These are phyloP conservation scores for Phyllotreta cruciferae DNA, from an alignment of 2,888 invertebrate genomes.

Conservation along the genomic window DNA sequence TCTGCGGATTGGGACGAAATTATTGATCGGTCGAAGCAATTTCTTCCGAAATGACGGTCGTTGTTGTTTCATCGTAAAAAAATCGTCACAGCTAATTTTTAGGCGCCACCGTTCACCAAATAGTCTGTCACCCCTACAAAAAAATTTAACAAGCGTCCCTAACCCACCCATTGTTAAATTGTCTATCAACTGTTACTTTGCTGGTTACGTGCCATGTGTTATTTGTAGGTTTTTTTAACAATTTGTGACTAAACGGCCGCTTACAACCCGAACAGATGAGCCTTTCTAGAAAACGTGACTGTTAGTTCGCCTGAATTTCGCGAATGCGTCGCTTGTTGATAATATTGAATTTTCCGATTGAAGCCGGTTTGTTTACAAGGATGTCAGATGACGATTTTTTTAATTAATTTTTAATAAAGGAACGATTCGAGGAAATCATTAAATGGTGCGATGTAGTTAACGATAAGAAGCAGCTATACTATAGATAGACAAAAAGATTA, in stretches of 20 bases:
- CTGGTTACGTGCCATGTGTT: slow-evolving; percentile 16
- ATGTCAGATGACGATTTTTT: neutral
- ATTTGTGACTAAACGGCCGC: slow-evolving; percentile 12
- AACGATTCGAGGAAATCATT: slow-evolving; percentile 10
- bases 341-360: slow-evolving; percentile 6
- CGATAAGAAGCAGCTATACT: slow-evolving; percentile 14
- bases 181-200: slow-evolving; percentile 36
- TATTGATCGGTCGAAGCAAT: neutral
- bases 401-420: slow-evolving; percentile 14
- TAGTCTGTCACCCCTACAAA: slow-evolving; percentile 26
- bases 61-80: neutral
- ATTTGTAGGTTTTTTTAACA: slow-evolving; percentile 9
- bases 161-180: slow-evolving; percentile 36
- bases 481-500: slow-evolving; percentile 24
- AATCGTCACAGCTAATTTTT: slow-evolving; percentile 17
- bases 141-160: slow-evolving; percentile 30
- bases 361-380: slow-evolving; percentile 5
- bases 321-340: too few species aligned
- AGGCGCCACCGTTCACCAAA: slow-evolving; percentile 25
- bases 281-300: too few species aligned
- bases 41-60: neutral
- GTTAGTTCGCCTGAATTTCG: neutral
- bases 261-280: slow-evolving; percentile 2
- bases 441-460: slow-evolving; percentile 11
- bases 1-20: too few species aligned